phyloP scores from a whole-genome alignment of 2,888 invertebrate genomes.

The Gortyna flavago region DNA sequence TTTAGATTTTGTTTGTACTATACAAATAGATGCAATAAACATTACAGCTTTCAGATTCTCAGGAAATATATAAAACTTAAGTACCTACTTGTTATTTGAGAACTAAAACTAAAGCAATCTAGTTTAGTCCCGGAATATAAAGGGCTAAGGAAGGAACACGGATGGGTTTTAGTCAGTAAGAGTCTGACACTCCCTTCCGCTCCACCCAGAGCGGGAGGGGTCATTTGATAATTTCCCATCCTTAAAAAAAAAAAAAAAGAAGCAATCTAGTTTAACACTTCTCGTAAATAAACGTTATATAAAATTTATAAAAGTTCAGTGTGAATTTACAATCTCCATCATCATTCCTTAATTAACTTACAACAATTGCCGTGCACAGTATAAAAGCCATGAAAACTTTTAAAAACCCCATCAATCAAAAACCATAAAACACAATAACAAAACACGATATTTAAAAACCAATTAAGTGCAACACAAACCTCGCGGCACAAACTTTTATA shows the following conservation, averaged over 20 bases:
- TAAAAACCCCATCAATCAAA: constrained; percentile 13
- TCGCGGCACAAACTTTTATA: constrained; percentile 35
- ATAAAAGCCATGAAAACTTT: background rate
- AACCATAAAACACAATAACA: constrained; percentile 4
- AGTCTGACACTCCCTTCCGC: too few species aligned
- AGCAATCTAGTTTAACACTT: background rate
- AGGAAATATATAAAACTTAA: background rate
- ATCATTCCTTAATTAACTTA: background rate
- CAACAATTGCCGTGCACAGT: background rate
- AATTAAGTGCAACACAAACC: constrained; percentile 47
- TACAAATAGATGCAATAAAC: background rate
- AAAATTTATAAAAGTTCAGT: background rate
- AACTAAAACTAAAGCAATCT: background rate
- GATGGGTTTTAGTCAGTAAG: too few species aligned
- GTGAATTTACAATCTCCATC: too few species aligned
- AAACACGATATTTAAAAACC: constrained; percentile 51
- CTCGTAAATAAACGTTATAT: background rate
- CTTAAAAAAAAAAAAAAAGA: too few species aligned
- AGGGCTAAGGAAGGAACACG: too few species aligned
- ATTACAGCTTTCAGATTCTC: background rate
- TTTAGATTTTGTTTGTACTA: background rate
- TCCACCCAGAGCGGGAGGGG: too few species aligned
- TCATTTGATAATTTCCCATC: too few species aligned
- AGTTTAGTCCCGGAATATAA: too few species aligned
- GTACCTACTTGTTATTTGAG: background rate